Percentiles rank a stretch among this genome's conserved stretches.
Conservation (phyloP, 2,797 vertebrate species). For the Halcyon leucocephala region DNA sequence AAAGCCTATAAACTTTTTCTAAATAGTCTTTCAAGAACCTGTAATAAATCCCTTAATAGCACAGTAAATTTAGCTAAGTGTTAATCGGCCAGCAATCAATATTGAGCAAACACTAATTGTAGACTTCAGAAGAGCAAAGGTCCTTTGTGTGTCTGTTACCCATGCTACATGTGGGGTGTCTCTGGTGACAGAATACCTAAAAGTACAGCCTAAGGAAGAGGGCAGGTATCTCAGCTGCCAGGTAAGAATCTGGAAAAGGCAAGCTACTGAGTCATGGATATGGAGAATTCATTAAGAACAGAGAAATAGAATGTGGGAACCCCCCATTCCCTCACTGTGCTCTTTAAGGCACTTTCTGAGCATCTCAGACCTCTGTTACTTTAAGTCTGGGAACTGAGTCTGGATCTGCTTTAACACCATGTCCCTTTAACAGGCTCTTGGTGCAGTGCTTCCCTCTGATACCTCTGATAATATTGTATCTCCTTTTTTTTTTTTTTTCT, state of each 20-base stretch:
- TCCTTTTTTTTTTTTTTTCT: not conserved
- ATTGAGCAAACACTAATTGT: not conserved
- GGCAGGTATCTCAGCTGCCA: not conserved
- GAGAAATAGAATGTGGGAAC: not conserved
- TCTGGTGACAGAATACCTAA: not conserved
- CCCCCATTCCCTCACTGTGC: fast-evolving
- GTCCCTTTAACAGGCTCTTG: not conserved
- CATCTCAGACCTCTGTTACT: not conserved
- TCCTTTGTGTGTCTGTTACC: not conserved
- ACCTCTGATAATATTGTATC: not conserved
- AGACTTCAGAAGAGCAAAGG: not conserved
- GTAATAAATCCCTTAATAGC: not conserved
- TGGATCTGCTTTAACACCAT: not conserved
- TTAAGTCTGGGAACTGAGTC: not conserved
- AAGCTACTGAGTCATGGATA: not conserved
- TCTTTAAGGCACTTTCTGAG: not conserved
- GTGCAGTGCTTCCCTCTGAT: slow-evolving; percentile 18
- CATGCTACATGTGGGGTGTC: not conserved
- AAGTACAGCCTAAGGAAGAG: not conserved
- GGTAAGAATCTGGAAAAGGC: not conserved
- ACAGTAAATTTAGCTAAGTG: not conserved
- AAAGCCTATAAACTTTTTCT: not conserved
- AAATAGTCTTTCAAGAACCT: not conserved
- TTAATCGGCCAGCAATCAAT: not conserved
- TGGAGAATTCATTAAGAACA: not conserved